These are phyloP conservation scores for Hapalemur alaotrensis DNA, from an alignment of 2,797 vertebrate genomes.

Conservation along the genomic window DNA sequence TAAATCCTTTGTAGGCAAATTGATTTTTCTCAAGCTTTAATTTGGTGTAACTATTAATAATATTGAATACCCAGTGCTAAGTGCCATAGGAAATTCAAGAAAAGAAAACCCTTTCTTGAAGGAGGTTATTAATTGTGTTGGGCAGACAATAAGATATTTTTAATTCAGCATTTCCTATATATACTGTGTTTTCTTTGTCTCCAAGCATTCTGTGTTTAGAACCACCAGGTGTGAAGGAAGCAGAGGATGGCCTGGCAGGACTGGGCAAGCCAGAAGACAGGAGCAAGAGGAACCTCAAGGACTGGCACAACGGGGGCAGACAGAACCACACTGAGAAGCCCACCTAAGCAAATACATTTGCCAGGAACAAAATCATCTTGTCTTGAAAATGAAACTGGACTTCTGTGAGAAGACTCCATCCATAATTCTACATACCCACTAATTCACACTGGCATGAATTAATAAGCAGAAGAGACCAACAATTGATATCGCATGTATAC, in stretches of 20 bases:
- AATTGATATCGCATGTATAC: not conserved
- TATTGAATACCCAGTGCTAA: not conserved
- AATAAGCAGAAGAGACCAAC: not conserved
- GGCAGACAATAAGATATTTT: slow-evolving; percentile 32
- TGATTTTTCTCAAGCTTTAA: slow-evolving; percentile 12
- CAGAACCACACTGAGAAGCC: not conserved
- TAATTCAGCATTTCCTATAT: slow-evolving; percentile 60
- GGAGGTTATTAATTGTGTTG: slow-evolving; percentile 50
- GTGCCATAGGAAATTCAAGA: not conserved
- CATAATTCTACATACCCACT: not conserved
- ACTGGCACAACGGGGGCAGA: not conserved
- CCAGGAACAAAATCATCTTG: not conserved
- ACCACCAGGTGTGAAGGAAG: not conserved
- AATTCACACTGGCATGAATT: not conserved
- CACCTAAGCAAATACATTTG: not conserved
- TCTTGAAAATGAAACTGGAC: not conserved
- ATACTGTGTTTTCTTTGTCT: not conserved
- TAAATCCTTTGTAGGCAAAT: slow-evolving; percentile 28
- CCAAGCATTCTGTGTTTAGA: not conserved
- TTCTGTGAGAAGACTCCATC: not conserved
- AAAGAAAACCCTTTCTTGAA: slow-evolving; percentile 14
- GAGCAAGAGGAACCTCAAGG: not conserved
- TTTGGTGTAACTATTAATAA: not conserved
- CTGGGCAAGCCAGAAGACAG: no score
- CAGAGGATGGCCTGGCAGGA: not conserved